Conservation (phyloP, 2,113 vertebrate species). For the Sprattus sprattus region DNA sequence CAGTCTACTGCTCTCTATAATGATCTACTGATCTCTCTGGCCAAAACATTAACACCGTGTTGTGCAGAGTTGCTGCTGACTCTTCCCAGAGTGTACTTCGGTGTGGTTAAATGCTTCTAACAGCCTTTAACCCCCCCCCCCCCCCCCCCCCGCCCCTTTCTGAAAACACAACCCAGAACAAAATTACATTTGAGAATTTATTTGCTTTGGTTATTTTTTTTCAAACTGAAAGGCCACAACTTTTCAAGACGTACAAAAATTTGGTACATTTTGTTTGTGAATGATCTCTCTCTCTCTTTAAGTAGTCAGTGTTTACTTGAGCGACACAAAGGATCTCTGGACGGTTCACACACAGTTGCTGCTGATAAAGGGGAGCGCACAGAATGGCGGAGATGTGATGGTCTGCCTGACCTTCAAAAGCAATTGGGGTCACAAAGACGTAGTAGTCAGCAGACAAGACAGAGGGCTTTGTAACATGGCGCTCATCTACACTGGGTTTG, state of each 20-base stretch:
- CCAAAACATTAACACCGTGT: background rate
- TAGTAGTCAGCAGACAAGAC: background rate
- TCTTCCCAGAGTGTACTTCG: background rate
- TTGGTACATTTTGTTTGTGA: background rate
- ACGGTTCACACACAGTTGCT: background rate
- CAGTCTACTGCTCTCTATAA: background rate
- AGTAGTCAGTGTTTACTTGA: background rate
- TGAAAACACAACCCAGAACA: background rate
- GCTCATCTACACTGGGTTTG: background rate
- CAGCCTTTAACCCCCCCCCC: background rate
- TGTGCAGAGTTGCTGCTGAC: background rate
- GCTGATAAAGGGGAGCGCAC: background rate
- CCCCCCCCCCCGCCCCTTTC: background rate
- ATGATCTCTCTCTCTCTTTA: constrained; percentile 5
- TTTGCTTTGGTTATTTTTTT: background rate
- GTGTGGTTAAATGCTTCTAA: background rate
- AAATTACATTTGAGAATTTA: background rate
- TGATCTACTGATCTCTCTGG: background rate
- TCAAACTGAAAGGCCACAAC: background rate
- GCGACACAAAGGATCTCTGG: background rate
- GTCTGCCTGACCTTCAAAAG: background rate
- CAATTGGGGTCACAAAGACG: background rate
- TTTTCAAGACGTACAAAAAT: constrained; percentile 9
- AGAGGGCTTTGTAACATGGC: background rate
- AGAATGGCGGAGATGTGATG: background rate